Conservation (phyloP, 2,113 vertebrate species). For the Zosterops hypoxanthus region DNA sequence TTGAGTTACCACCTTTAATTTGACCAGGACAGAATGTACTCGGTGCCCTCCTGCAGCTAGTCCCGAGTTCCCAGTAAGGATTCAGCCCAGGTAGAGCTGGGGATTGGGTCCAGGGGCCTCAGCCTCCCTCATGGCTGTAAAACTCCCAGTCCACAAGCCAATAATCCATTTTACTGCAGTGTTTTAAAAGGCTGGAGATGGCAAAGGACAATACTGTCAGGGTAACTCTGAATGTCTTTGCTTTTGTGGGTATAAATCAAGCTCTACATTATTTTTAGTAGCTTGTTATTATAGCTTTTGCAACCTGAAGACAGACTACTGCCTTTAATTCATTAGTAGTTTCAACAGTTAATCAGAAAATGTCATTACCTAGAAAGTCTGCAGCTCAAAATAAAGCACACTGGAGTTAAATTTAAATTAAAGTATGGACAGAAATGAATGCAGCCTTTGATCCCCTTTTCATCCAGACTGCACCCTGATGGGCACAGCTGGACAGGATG, state of each 20-base stretch:
- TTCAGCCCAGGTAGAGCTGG: neutral
- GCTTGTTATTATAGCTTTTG: slow-evolving; percentile 37
- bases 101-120: neutral
- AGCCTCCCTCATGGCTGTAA: neutral
- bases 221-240: neutral
- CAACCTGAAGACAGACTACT: slow-evolving; percentile 31
- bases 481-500: slow-evolving; percentile 61
- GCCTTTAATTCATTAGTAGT: slow-evolving; percentile 45
- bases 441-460: slow-evolving; percentile 58
- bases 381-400: slow-evolving; percentile 6
- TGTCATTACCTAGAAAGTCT: slow-evolving; percentile 29
- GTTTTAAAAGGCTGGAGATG: neutral
- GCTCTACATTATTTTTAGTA: slow-evolving; percentile 13
- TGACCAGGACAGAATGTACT: neutral
- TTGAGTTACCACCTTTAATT: neutral
- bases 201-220: neutral
- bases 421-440: slow-evolving; percentile 51
- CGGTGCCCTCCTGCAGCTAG: neutral
- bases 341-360: slow-evolving; percentile 62
- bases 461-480: slow-evolving; percentile 64
- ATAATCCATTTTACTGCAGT: neutral
- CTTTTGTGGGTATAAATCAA: neutral
- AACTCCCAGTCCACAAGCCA: neutral
- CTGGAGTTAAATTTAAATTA: slow-evolving; percentile 56
- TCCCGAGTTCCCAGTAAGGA: neutral